Base-by-base conservation (phyloP, 2,888 invertebrate species). In the Punctoribates punctum region DNA sequence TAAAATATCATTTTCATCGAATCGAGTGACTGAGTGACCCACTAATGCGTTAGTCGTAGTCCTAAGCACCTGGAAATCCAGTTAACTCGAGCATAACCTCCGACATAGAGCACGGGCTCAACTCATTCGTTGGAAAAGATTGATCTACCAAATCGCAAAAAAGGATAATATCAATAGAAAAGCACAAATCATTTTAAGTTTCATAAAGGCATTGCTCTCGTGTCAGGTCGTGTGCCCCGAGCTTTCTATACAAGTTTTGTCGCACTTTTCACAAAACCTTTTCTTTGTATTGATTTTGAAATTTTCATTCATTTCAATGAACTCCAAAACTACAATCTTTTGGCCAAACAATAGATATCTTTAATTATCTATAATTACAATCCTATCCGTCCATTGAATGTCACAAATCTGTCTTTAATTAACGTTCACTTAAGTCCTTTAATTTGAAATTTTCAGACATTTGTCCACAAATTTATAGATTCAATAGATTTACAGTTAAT, bases 11-110 rank as follows among this genome's bases (percentile, higher is more conserved):
- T 60, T 54, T 54, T 17, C 8, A 11, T 60, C 5, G 2, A 20
- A 60, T 60, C 60, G 60, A 60, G 23, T 60, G 15, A 60, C 60
- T 60, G 25, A 60, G 23, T 60, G 60, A 60, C 60, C 60, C 60
- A 60, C 60, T 60, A 60, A 60, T 23, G 60, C 27, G 4, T 60
- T 60, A 60, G 4, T 17, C 17, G 15, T 48, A 48, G 11, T 17
- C 48, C 15, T 48, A 60, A 25, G 60, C 60, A 60, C 60, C 60
- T 60, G 60, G 60, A 60, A 11, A 23, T 60, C 25, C 60, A 60
- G 60, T 60, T 23, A 60, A 60, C 60, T 17, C 60, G 60, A 60
- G 25, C 60, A 60, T 60, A 60, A 60, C 11, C 60, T 60, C 60
- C 60, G 60, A 60, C 60, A 60, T 15, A 60, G 8, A 11, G 46